phyloP scores from a whole-genome alignment of 2,113 vertebrate genomes.

The Glaucidium brasilianum region DNA sequence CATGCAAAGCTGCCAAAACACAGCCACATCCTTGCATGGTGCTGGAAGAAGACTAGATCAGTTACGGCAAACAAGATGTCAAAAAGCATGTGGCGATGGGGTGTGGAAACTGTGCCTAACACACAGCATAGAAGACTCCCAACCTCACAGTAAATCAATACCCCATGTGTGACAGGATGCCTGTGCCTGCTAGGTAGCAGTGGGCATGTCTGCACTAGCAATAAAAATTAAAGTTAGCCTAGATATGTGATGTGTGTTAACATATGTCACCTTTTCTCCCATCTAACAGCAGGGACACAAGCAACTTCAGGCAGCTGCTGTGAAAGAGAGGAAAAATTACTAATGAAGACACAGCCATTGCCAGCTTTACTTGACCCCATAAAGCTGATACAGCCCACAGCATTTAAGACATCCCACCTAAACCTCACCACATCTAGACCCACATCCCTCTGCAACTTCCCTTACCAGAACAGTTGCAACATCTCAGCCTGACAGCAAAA shows the following conservation, averaged over 20 bases:
- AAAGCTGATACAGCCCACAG: not conserved
- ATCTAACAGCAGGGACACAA: not conserved
- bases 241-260: not conserved
- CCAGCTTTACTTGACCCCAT: not conserved
- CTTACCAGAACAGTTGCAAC: not conserved
- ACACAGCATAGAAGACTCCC: not conserved
- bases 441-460: fast-evolving
- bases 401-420: not conserved
- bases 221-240: not conserved
- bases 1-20: not conserved
- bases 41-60: not conserved
- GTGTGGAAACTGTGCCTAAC: fast-evolving
- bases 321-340: not conserved
- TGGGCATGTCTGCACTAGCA: not conserved
- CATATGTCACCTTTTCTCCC: not conserved
- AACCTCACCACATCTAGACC: not conserved
- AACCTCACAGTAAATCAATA: not conserved
- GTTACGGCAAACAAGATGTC: fast-evolving
- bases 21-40: not conserved
- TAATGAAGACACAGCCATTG: not conserved
- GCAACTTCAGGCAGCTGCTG: not conserved
- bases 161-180: not conserved
- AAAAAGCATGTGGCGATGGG: not conserved
- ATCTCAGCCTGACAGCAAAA: not conserved
- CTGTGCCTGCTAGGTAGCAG: not conserved